phyloP scores from a whole-genome alignment of 2,797 vertebrate genomes.

The Enteromius anoplus region DNA sequence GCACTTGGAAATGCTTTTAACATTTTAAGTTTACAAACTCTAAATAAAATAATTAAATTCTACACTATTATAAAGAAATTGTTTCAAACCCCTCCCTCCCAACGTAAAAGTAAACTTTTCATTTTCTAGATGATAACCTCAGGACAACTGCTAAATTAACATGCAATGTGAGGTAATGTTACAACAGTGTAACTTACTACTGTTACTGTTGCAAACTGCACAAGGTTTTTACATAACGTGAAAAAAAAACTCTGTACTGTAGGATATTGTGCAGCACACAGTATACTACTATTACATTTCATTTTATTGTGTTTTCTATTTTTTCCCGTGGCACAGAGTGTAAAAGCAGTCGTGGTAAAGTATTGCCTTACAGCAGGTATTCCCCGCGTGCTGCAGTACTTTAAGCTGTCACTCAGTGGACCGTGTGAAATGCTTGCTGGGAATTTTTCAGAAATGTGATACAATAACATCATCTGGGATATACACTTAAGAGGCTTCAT shows the following conservation, averaged over 20 bases:
- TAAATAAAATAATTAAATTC: too few species aligned
- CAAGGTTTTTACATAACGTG: conserved; percentile 8
- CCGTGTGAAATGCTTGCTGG: conserved; percentile 46
- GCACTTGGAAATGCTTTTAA: not conserved
- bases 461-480: conserved; percentile 27
- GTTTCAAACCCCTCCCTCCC: not conserved
- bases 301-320: conserved; percentile 27
- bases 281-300: conserved; percentile 6
- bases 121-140: not conserved
- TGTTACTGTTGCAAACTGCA: not conserved
- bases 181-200: not conserved
- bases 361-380: conserved; percentile 48
- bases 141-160: not conserved
- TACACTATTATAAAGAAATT: not conserved
- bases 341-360: conserved; percentile 19
- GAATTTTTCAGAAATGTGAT: conserved; percentile 49
- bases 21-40: not conserved
- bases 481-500: conserved; percentile 37
- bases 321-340: not conserved
- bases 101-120: not conserved
- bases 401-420: conserved; percentile 33
- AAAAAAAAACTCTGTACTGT: not conserved
- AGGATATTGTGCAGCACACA: not conserved
- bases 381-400: conserved; percentile 34
- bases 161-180: not conserved